Evolutionary conservation across 1,140 invertebrate genomes (phyloP).

Genomic region (Drosophila kurseongensis): DNA sequence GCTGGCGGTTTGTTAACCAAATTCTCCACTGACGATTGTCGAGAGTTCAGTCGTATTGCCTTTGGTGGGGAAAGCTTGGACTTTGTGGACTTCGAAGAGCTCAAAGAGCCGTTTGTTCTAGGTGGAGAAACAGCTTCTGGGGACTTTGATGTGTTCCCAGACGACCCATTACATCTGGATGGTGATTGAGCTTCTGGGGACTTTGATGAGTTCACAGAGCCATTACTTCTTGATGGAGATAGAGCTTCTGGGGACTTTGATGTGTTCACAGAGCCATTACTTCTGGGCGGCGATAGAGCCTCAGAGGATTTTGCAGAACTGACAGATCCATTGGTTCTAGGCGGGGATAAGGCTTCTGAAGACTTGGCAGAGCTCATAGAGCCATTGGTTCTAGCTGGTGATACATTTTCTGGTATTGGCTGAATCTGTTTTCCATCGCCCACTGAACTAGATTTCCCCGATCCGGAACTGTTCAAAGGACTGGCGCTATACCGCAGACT

Average conservation of each 20-base stretch:
- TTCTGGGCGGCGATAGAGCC: slow-evolving; percentile 61
- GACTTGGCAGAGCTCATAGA: slow-evolving; percentile 13
- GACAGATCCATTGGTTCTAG: slow-evolving; percentile 17
- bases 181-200: background rate
- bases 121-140: slow-evolving; percentile 9
- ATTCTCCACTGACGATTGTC: slow-evolving; percentile 77
- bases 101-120: slow-evolving; percentile 19
- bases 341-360: slow-evolving; percentile 6
- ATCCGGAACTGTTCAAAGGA: slow-evolving; percentile 39
- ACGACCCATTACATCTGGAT: no score
- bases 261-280: slow-evolving; percentile 6
- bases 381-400: slow-evolving; percentile 55
- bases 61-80: slow-evolving; percentile 79
- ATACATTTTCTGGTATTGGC: slow-evolving; percentile 53
- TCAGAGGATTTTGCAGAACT: slow-evolving; percentile 41
- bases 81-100: slow-evolving; percentile 46
- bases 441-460: slow-evolving; percentile 17
- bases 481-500: slow-evolving; percentile 80
- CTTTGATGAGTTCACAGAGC: slow-evolving; percentile 14
- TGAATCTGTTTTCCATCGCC: slow-evolving; percentile 17
- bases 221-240: slow-evolving; percentile 21
- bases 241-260: slow-evolving; percentile 8
- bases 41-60: slow-evolving; percentile 64
- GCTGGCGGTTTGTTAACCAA: slow-evolving; percentile 85
- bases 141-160: background rate